Evolutionary conservation across 1,140 invertebrate species (phyloP).

Genomic region (Drosophila suzukii): DNA sequence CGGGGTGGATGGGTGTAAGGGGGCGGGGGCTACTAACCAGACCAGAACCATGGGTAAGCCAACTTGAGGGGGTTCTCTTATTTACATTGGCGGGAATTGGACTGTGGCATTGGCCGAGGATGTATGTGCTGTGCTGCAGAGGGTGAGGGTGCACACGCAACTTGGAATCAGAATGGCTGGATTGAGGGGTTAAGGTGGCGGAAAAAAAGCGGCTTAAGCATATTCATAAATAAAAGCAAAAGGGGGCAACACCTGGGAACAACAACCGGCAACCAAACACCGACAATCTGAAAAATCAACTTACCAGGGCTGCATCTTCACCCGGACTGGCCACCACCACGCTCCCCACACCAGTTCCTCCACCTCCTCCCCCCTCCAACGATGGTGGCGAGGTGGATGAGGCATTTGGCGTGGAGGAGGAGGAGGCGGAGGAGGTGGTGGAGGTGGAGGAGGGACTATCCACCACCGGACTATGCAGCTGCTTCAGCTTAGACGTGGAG

Average conservation of each 20-base stretch:
- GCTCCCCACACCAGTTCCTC: slow-evolving; percentile 15
- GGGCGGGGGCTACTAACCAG: slow-evolving; percentile 23
- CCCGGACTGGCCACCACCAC: slow-evolving; percentile 24
- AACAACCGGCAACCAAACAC: slow-evolving; percentile 41
- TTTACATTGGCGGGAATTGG: slow-evolving; percentile 46
- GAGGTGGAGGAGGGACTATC: slow-evolving; percentile 16
- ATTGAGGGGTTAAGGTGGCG: slow-evolving; percentile 31
- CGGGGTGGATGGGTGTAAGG: background rate
- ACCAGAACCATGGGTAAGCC: slow-evolving; percentile 34
- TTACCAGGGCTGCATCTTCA: slow-evolving; percentile 74
- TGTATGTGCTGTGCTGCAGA: slow-evolving; percentile 18
- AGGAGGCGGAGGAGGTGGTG: slow-evolving; percentile 5
- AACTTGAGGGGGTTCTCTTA: slow-evolving; percentile 50
- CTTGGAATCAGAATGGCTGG: slow-evolving; percentile 20
- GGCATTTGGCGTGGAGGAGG: slow-evolving; percentile 7
- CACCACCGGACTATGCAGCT: slow-evolving; percentile 63
- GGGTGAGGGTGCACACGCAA: slow-evolving; percentile 48
- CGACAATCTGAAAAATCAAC: slow-evolving; percentile 60
- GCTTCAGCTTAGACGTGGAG: slow-evolving; percentile 78
- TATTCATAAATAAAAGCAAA: slow-evolving; percentile 59
- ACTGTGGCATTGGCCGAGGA: slow-evolving; percentile 18
- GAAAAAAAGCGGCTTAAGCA: slow-evolving; percentile 71
- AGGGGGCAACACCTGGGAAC: slow-evolving; percentile 32
- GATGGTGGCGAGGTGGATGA: slow-evolving; percentile 18
- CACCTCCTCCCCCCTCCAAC: slow-evolving; percentile 34